Base-by-base conservation (phyloP, 2,113 vertebrate species). In the Blennius ocellaris region DNA sequence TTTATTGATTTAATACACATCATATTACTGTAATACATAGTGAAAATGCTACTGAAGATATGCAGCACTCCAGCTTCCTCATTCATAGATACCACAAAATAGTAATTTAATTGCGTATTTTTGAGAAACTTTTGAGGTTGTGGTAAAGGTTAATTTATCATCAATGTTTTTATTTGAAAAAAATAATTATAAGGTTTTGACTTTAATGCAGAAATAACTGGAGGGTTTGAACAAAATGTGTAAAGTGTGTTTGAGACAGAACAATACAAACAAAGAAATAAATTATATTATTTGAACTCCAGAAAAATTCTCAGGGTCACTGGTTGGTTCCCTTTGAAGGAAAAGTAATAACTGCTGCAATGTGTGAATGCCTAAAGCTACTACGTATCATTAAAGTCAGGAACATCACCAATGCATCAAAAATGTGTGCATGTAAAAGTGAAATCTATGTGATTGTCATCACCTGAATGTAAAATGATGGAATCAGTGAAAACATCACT, bases 111-210 rank as follows among this genome's bases (percentile, higher is more conserved):
- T 30, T 30, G 21, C 21, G 2, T 30, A 2, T 30, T 30, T 30
- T 30, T 30, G 21, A 30, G 21, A 30, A 30, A 30, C 21, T 30
- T 30, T n/a, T n/a, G n/a, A 52, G 54, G 9, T 3, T 15, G 14
- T 37, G 8, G 7, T 15, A 71, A 53, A 50, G 48, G 41, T 78
- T 78, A 45, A 59, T 65, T 50, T 51, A 15, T 49, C 37, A 39
- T 38, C 44, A 7, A 44, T 9, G 16, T 57, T 80, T 62, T 68
- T 21, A 36, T 72, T 61, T 67, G 3, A 53, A 14, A 50, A 76
- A 60, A 41, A 3, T 45, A 69, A 73, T 78, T 69, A 65, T 17
- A 50, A 1, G 5, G 30, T 40, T 60, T 49, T 54, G 8, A 66
- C 41, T 54, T 75, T 12, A 17, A 1, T 21, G 9, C 5, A 37